Evolutionary conservation across 2,113 vertebrate genomes (phyloP), one percentile per base, ranked within the genome.

Genomic region (Phoenicopterus ruber): DNA sequence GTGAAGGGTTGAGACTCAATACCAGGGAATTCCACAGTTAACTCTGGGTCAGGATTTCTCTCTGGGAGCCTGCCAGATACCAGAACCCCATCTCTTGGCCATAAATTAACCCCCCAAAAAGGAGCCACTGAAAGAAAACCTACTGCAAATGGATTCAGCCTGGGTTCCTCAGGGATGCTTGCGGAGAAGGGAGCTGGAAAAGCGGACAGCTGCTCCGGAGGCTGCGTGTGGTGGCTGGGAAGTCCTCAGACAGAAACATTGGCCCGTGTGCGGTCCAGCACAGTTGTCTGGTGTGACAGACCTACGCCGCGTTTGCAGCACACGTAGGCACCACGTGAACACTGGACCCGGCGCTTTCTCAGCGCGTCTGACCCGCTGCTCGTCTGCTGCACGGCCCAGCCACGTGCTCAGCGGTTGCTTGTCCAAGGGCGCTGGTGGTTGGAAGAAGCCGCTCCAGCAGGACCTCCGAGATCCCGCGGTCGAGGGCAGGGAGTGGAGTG

Each of bases 301-400:
- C 10, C 31, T 13, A 0, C 25, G 49, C 20, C 0, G 0, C 29
- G 62, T 44, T 65, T 0, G 0, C 32, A 28, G 63, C n/a, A 5
- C 2, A 0, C 5, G 20, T 28, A 19, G 40, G 3, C 26, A 29
- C 59, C 10, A 12, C 3, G 0, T 7, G 42, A 46, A 11, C 79
- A 10, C 4, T 1, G 29, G 44, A 14, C 7, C 34, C 16, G 26
- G 13, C 26, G 3, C 13, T 7, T 22, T 42, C 55, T 10, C 38
- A n/a, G 47, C 12, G 17, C 34, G 4, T 29, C 29, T 25, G 15
- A 10, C 54, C 38, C 10, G 4, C 47, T 34, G 31, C 24, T 4
- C 36, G 5, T 19, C 40, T 49, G 52, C 71, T 46, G 32, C 42
- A 8, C 15, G 12, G 31, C 29, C 69, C 38, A 14, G 0, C 26